Base-by-base conservation (phyloP, 2,113 vertebrate species). In the Semnornis frantzii region DNA sequence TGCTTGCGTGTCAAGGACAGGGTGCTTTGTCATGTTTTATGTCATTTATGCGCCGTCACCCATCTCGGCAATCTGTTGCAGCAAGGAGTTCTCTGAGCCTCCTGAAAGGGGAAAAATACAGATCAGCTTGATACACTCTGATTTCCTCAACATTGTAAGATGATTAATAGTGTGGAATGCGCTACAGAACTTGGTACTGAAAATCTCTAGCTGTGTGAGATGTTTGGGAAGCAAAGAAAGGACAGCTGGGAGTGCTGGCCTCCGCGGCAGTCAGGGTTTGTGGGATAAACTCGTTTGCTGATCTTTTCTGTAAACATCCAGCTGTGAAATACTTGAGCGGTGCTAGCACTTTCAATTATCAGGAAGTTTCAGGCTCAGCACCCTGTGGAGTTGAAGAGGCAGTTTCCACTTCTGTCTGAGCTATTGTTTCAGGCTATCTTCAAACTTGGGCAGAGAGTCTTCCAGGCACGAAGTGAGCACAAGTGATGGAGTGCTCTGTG, bases 231-330 rank as follows among this genome's bases (percentile, higher is more conserved):
- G 82, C 1, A 0, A 86, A 83, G 93, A 44, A 77, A 85, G 95
- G 95, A 89, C 91, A 87, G 85, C 94, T 91, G 95, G 87, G 91
- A 91, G 93, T 7, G 16, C 82, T 81, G 95, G 91, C 94, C 79
- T 87, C 93, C 27, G 52, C 48, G 33, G 91, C 82, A 60, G 31
- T 85, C 3, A 0, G 85, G 86, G 85, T 83, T 91, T 87, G 89
- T 69, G 94, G 91, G 91, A 93, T 94, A 91, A 97, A 76, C 89
- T 82, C 0, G 0, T 84, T 92, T 2, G 1, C 89, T 71, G 93
- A 74, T 88, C 60, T 25, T 72, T 87, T 94, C 24, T 94, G 93
- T 89, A 92, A 95, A 94, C 94, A 89, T 94, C 92, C 94, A 97
- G 96, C 95, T 95, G 95, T 89, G 95, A 94, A 94, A 87, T 80